These are phyloP conservation scores for Pandemis corylana DNA, from an alignment of 2,888 invertebrate genomes.

Conservation along the genomic window DNA sequence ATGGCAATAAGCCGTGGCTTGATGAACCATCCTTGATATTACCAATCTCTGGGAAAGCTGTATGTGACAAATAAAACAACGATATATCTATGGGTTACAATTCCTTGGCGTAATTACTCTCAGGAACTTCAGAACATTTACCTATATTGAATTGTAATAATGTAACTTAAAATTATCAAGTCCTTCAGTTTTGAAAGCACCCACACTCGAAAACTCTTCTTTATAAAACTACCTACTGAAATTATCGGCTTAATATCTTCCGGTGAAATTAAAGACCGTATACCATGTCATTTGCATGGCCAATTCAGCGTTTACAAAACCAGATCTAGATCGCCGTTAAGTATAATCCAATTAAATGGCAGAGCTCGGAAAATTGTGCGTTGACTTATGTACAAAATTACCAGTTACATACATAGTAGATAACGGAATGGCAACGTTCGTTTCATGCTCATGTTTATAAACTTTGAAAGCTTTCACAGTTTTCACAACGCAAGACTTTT, in stretches of 20 bases:
- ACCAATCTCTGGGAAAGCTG: not conserved
- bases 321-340: constrained; percentile 12
- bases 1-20: not conserved
- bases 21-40: not conserved
- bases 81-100: not conserved
- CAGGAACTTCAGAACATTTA: too few species aligned
- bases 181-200: too few species aligned
- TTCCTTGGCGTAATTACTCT: too few species aligned
- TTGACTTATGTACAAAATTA: constrained; percentile 27
- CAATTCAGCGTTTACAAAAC: constrained; percentile 31
- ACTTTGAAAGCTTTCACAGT: not conserved
- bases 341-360: constrained; percentile 33
- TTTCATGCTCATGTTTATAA: constrained; percentile 46
- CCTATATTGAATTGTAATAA: too few species aligned
- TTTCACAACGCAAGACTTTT: not conserved
- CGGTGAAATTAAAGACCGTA: not conserved
- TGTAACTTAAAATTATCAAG: too few species aligned
- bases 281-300: constrained; percentile 26
- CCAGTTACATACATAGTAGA: constrained; percentile 24
- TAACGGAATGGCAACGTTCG: constrained; percentile 51
- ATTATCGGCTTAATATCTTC: too few species aligned
- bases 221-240: too few species aligned
- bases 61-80: not conserved
- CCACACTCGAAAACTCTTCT: too few species aligned
- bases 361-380: constrained; percentile 31